Percentiles rank a stretch among this genome's conserved stretches.
Conservation (phyloP, 2,113 vertebrate genomes). For the Siniperca knerii region DNA sequence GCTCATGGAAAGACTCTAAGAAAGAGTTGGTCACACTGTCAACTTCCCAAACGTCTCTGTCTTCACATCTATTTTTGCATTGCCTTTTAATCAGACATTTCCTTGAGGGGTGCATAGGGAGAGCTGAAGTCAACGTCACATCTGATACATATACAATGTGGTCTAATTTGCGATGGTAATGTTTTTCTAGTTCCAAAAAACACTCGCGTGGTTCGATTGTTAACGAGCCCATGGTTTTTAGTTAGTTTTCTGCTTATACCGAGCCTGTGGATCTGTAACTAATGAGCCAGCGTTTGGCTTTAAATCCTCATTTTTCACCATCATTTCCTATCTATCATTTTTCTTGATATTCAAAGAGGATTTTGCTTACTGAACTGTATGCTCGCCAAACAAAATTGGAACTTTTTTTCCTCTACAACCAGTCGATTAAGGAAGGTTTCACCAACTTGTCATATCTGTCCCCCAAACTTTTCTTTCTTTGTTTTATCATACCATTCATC, state of each 20-base stretch:
- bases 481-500: conserved; percentile 11
- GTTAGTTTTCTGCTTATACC: not conserved
- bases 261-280: conserved; percentile 23
- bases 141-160: not conserved
- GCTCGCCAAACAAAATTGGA: conserved; percentile 6
- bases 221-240: conserved; percentile 20
- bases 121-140: conserved; percentile 9
- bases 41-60: not conserved
- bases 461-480: not conserved
- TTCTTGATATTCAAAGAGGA: conserved; percentile 30
- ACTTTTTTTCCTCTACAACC: not conserved
- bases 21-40: conserved; percentile 3
- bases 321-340: not conserved
- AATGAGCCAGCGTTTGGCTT: conserved; percentile 47
- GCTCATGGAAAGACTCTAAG: conserved; percentile 22
- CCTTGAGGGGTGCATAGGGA: not conserved
- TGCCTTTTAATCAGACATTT: conserved; percentile 18
- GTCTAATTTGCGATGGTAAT: not conserved
- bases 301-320: conserved; percentile 18
- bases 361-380: conserved; percentile 10
- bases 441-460: conserved; percentile 1
- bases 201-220: conserved; percentile 25
- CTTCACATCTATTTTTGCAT: conserved; percentile 6
- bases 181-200: conserved; percentile 11
- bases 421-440: conserved; percentile 2